Percentiles rank a stretch among this genome's conserved stretches.
phyloP scores from a whole-genome alignment of 2,888 invertebrate species.

The Galerucella nymphaeae region DNA sequence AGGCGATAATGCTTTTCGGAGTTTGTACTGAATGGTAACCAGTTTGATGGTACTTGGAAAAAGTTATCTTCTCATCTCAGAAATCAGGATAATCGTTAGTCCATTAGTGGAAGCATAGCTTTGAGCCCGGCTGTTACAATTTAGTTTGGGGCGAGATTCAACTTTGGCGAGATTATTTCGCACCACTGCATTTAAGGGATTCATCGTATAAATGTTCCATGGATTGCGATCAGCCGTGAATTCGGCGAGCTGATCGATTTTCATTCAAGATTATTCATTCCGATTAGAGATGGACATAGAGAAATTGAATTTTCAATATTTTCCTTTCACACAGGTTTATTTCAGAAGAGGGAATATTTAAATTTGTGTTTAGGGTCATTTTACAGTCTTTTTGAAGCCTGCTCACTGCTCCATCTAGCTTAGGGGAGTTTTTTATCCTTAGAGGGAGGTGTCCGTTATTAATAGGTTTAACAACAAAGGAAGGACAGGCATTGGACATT shows the following conservation, averaged over 20 bases:
- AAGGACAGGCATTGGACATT: too few relatives aligned
- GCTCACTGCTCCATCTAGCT: too few relatives aligned
- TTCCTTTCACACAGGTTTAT: neutral
- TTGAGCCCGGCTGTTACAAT: slow-evolving; percentile 53
- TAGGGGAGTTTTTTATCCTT: too few relatives aligned
- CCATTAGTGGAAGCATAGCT: slow-evolving; percentile 60
- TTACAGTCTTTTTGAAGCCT: too few relatives aligned
- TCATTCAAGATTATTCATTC: slow-evolving; percentile 29
- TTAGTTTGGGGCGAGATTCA: slow-evolving; percentile 50
- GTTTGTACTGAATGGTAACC: slow-evolving; percentile 51
- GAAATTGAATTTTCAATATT: slow-evolving; percentile 12
- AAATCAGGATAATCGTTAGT: slow-evolving; percentile 62
- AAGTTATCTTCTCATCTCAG: slow-evolving; percentile 58
- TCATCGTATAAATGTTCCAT: slow-evolving; percentile 53
- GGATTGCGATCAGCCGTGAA: slow-evolving; percentile 42
- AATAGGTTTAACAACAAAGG: too few relatives aligned
- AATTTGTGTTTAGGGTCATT: too few relatives aligned
- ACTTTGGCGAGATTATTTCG: slow-evolving; percentile 57
- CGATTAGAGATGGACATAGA: slow-evolving; percentile 16
- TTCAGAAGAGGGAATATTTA: too few relatives aligned
- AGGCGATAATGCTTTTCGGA: slow-evolving; percentile 50
- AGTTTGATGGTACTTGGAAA: slow-evolving; percentile 54
- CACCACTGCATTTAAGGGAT: slow-evolving; percentile 54
- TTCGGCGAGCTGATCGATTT: slow-evolving; percentile 26
- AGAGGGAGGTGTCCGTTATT: too few relatives aligned